Evolutionary conservation across 2,113 vertebrate genomes (phyloP), one percentile per base, ranked within the genome.

Genomic region (Cryptotis parvus): DNA sequence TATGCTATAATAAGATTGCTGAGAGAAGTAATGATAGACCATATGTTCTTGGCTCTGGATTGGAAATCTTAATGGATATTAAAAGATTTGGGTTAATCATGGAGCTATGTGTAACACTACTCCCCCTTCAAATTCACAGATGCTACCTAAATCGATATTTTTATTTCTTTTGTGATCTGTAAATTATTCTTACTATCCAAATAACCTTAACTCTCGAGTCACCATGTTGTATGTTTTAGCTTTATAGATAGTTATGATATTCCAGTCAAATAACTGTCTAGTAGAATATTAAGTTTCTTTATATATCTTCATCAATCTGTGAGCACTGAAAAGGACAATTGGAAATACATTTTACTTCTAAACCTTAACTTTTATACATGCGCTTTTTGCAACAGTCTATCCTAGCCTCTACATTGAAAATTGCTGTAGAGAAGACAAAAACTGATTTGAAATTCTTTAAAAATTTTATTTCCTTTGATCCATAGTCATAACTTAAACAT

Each of bases 11-110:
- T 82, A 81, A 81, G 70, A 92, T 74, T 61, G 58, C 41, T 52
- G 12, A 35, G 52, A 66, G n/a, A 85, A 83, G 27, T 22, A 93
- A 69, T 29, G 88, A 39, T 31, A 66, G 10, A 61, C 9, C 27
- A 81, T 15, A 29, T 72, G 82, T 76, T 84, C 41, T 84, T 93
- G 49, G 11, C 66, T 82, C 22, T 84, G 16, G 4, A 76, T 91
- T 89, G 58, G 37, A 4, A 74, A 74, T 90, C 39, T 89, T 89
- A 83, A 80, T 83, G n/a, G 45, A 52, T 87, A 92, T 78, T 89
- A 87, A 93, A 90, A 87, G 22, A 91, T 89, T 87, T 85, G 16
- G n/a, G 29, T 78, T 89, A 94, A 87, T 91, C 76, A 83, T 58
- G 35, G 15, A 15, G 9, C 75, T 33, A 74, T 35, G 16, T 6